These are phyloP conservation scores for Phenganax subtilis DNA, from an alignment of 92 coral and sea anemone species.

Conservation along the genomic window DNA sequence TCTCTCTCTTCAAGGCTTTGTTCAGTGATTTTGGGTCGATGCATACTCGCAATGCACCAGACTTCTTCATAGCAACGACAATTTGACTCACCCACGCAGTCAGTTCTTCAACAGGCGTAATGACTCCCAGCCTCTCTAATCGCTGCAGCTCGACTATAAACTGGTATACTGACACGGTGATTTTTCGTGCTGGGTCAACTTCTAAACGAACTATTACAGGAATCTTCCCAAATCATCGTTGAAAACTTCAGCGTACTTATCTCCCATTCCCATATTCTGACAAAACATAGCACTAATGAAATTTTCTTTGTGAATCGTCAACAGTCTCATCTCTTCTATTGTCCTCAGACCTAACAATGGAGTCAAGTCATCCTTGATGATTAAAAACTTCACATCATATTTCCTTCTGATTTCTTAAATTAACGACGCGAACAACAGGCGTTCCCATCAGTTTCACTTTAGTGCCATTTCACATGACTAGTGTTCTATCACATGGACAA, in stretches of 20 bases:
- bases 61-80: background rate
- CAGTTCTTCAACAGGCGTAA: no score
- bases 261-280: background rate
- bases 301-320: constrained; percentile 47
- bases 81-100: no score
- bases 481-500: constrained; percentile 29
- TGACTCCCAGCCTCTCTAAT: no score
- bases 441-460: constrained; percentile 31
- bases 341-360: constrained; percentile 37
- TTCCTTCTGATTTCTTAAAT: constrained; percentile 38
- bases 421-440: constrained; percentile 28
- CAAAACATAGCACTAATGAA: constrained; percentile 26
- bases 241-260: background rate
- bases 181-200: no score
- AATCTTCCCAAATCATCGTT: no score
- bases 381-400: constrained; percentile 39
- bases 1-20: constrained; percentile 1
- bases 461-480: constrained; percentile 44
- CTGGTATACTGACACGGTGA: no score
- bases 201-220: no score
- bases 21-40: constrained; percentile 19
- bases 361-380: constrained; percentile 42
- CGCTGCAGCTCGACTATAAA: no score
- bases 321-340: constrained; percentile 38
- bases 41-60: constrained; percentile 27